These are phyloP conservation scores for Bujurquina vittata DNA, from an alignment of 2,113 vertebrate genomes.

Conservation along the genomic window DNA sequence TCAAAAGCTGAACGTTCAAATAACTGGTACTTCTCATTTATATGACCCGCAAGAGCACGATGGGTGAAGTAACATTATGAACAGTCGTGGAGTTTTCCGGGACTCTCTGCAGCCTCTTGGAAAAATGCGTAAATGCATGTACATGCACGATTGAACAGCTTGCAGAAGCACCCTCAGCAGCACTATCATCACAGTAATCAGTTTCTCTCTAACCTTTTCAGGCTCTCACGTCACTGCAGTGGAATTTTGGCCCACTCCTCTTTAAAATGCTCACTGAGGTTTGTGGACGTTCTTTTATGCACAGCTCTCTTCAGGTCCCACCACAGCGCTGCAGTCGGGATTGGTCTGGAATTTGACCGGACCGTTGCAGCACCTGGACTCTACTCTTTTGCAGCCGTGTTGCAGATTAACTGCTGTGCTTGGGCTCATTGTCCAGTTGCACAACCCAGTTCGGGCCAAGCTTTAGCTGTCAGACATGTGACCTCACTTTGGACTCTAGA, in stretches of 20 bases:
- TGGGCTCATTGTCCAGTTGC: not conserved
- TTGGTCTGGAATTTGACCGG: not conserved
- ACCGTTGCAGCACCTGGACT: accelerated
- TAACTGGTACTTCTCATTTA: accelerated
- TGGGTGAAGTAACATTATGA: not conserved
- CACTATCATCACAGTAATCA: not conserved
- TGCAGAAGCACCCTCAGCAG: not conserved
- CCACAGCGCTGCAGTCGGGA: not conserved
- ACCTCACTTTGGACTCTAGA: not conserved
- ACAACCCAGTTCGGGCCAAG: accelerated
- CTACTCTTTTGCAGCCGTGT: not conserved
- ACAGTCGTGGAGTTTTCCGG: accelerated
- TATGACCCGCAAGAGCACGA: not conserved
- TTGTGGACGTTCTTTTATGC: no score
- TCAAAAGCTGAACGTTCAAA: no score
- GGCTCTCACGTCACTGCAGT: not conserved
- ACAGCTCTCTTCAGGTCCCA: not conserved
- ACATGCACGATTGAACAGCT: not conserved
- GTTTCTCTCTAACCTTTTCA: not conserved
- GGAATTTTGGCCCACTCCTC: not conserved
- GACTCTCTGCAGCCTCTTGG: not conserved
- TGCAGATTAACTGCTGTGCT: not conserved
- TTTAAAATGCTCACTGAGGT: not conserved
- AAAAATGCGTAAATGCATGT: not conserved
- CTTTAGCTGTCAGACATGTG: not conserved